Base-by-base conservation (phyloP, 2,113 vertebrate species). In the Dipodomys spectabilis region DNA sequence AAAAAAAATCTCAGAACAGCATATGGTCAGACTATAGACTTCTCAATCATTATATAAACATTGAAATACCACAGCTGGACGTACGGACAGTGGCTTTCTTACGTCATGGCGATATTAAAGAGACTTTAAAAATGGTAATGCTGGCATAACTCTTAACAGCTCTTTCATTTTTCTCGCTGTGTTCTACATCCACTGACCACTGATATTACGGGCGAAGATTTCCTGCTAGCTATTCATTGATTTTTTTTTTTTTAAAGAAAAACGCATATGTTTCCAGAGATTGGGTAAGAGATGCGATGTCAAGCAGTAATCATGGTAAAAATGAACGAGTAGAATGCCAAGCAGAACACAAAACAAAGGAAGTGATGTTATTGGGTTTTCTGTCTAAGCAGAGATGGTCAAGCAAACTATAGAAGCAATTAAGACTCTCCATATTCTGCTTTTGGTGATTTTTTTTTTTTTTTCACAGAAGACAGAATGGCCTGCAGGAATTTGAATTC, bases 321-420 rank as follows among this genome's bases (percentile, higher is more conserved):
- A 96, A 96, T 78, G 92, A 94, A 96, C 94, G 82, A 93, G 90
- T 87, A 94, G 87, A 96, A 90, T 92, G 88, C 91, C 94, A 93
- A 95, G 45, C 44, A 85, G 92, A 62, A 64, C 6, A 85, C 85
- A 86, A 92, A 88, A 95, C 45, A 95, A 95, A 91, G 80, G 80
- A 93, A 97, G 53, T 60, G 86, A 85, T 75, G 65, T 32, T 92
- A 72, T 85, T 94, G 53, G 53, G 75, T 90, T 88, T 88, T 45
- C 25, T 35, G 57, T 82, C 20, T 88, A 93, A 90, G 68, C 84
- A 97, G 92, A 97, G 92, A 96, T 87, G 88, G 93, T 96, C 94
- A 97, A 84, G 90, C 91, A 97, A 97, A 97, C 95, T 93, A 95
- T 74, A 96, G 95, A 93, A 93, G 92, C 92, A 90, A 95, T 88